Evolutionary conservation across 2,113 vertebrate species (phyloP).

Genomic region (Brachyistius frenatus): DNA sequence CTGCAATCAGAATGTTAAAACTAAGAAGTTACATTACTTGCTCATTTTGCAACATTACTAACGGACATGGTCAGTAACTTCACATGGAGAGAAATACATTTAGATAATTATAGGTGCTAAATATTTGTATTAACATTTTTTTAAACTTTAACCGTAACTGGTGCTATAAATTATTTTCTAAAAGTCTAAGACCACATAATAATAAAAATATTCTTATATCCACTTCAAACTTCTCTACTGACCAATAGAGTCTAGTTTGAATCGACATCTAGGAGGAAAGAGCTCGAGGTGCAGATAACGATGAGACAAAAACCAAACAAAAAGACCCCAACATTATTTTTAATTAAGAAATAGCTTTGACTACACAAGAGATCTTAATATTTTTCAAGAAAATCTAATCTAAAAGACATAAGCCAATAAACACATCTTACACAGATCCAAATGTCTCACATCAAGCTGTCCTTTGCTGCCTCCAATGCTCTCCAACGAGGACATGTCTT

Average conservation of each 20-base stretch:
- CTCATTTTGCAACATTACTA: no score
- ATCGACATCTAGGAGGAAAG: background rate
- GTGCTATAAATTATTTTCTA: no score
- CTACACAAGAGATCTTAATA: slow-evolving; percentile 9
- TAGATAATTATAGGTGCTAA: background rate
- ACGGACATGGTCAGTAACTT: background rate
- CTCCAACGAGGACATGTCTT: slow-evolving; percentile 20
- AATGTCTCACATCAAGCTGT: slow-evolving; percentile 31
- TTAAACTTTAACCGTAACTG: background rate
- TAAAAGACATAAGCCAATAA: slow-evolving; percentile 20
- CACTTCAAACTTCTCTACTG: background rate
- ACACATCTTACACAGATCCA: slow-evolving; percentile 26
- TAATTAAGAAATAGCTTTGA: slow-evolving; percentile 15
- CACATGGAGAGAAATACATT: background rate
- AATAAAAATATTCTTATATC: background rate
- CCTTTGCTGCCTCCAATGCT: slow-evolving; percentile 11
- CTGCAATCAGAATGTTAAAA: background rate
- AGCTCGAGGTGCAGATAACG: slow-evolving; percentile 10
- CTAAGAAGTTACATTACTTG: background rate
- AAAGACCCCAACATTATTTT: background rate
- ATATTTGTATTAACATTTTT: background rate
- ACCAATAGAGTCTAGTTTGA: background rate
- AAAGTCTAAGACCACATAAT: no score
- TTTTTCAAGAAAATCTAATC: background rate
- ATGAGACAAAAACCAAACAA: background rate